Percentiles rank a stretch among this genome's conserved stretches.
These are phyloP conservation scores for Prietella phreatophila DNA, from an alignment of 2,113 vertebrate genomes.

Conservation along the genomic window DNA sequence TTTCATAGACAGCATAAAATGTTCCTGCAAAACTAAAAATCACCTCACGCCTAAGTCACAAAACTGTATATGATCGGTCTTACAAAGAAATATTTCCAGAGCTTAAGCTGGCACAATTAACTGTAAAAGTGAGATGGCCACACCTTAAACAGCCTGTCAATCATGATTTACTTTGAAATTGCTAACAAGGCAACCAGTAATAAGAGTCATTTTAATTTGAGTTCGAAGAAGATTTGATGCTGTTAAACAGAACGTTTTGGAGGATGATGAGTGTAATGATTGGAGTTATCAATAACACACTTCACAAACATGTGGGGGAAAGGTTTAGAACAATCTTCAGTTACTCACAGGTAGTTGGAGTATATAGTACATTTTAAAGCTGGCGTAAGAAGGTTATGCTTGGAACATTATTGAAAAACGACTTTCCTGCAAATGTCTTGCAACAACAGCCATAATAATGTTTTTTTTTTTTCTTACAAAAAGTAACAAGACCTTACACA, in stretches of 20 bases:
- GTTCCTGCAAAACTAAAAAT: background rate
- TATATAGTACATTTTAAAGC: background rate
- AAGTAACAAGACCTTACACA: background rate
- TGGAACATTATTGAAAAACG: background rate
- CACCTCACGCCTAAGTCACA: background rate
- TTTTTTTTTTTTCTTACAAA: background rate
- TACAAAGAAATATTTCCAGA: too few species aligned
- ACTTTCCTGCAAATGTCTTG: background rate
- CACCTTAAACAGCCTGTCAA: conserved; percentile 1
- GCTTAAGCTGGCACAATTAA: background rate
- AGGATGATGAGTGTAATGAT: background rate
- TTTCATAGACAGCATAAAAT: background rate
- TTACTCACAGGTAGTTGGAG: background rate
- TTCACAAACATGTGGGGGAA: too few species aligned
- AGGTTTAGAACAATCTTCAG: background rate
- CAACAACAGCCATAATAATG: background rate
- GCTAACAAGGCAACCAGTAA: conserved; percentile 2
- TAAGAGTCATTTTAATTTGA: background rate
- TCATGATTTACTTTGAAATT: background rate
- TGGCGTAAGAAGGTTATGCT: background rate
- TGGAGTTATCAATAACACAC: too few species aligned
- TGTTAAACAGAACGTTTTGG: background rate
- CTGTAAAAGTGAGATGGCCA: background rate
- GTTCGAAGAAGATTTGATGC: background rate
- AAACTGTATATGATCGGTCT: background rate